Percentiles rank a stretch among this genome's conserved stretches.
These are phyloP conservation scores for Tympanoctomys barrerae DNA, from an alignment of 2,797 vertebrate species.

Conservation along the genomic window DNA sequence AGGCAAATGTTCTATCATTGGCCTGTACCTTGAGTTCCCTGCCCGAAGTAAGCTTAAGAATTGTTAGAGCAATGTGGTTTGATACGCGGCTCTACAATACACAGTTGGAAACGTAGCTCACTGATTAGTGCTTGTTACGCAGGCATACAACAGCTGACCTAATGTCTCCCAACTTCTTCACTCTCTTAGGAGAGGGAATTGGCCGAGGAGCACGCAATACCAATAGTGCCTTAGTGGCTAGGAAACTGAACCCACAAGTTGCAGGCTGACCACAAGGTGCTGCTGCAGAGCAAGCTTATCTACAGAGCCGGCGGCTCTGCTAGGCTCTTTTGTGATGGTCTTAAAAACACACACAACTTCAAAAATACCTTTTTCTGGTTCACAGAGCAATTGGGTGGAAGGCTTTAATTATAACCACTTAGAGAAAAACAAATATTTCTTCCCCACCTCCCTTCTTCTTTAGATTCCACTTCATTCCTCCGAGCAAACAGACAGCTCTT, in stretches of 20 bases:
- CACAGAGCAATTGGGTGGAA: slow-evolving; percentile 68
- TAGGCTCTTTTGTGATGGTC: slow-evolving; percentile 26
- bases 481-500: slow-evolving; percentile 84
- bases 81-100: not conserved
- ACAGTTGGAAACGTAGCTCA: not conserved
- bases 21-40: not conserved
- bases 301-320: not conserved
- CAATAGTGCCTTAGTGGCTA: not conserved
- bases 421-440: slow-evolving; percentile 79
- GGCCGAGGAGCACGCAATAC: fast-evolving
- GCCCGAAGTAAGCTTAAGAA: not conserved
- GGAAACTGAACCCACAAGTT: not conserved
- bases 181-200: not conserved
- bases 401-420: slow-evolving; percentile 76
- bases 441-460: slow-evolving; percentile 60
- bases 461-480: slow-evolving; percentile 83
- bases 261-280: slow-evolving; percentile 82
- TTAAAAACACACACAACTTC: slow-evolving; percentile 21
- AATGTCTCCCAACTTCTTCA: not conserved
- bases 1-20: not conserved
- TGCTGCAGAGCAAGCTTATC: slow-evolving; percentile 80
- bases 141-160: not conserved
- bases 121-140: not conserved
- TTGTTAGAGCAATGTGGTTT: not conserved
- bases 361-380: slow-evolving; percentile 73